Evolutionary conservation across 2,113 vertebrate genomes (phyloP), one percentile per base, ranked within the genome.

Genomic region (Gobiocypris rarus): DNA sequence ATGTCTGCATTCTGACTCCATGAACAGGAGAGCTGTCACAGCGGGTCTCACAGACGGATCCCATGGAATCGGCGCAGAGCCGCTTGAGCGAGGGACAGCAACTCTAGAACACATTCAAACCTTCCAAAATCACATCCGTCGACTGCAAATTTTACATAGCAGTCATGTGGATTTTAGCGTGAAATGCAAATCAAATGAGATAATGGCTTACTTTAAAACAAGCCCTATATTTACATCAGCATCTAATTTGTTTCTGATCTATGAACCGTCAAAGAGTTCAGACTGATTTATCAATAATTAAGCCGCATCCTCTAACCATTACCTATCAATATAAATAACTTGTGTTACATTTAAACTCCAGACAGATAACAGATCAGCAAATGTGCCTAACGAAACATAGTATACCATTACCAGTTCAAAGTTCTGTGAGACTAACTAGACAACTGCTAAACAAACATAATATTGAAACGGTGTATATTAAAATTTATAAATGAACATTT

Each of bases 21-120:
- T 89, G 92, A 93, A 88, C 87, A 91, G 90, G 85, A 86, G 87
- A 90, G 91, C 92, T 93, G 93, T 93, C 92, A 93, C 85, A 86
- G 54, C 15, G 69, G 73, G 91, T 90, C 88, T 84, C 87, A 88
- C 91, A 87, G 82, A 88, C 89, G 86, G 87, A 91, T 87, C 85
- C 89, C 87, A 89, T 45, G 8, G 48, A 90, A 86, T 71, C 85
- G 82, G 85, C 1, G 26, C 59, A 1, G 43, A 80, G 24, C 26
- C 24, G 59, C 58, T 80, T 67, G 88, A 89, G 81, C 61, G 86
- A 85, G 83, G 22, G 70, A 84, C 22, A 92, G 90, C n/a, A 92
- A 80, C 58, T 80, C 58, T 15, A 92, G 90, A 89, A 65, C n/a
- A 80, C 59, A 13, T 65, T 41, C 77, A 63, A 80, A 58, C 52